Percentiles rank a stretch among this genome's conserved stretches.
Evolutionary conservation across 2,797 vertebrate species (phyloP).

Genomic region (Halcyon smyrnensis): DNA sequence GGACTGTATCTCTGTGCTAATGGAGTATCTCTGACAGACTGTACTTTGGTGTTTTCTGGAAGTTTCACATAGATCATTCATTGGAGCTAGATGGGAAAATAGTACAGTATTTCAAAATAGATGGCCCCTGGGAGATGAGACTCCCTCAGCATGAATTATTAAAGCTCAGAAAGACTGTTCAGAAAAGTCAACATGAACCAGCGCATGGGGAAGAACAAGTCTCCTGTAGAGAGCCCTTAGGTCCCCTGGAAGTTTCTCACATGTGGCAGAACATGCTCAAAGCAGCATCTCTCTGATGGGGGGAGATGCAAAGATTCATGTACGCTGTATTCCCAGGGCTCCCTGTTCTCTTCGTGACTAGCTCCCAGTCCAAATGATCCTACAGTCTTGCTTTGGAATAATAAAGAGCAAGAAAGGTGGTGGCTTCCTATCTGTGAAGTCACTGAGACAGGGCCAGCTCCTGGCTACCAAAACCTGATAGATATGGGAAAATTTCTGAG

Average conservation of each 20-base stretch:
- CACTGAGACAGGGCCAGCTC: not conserved
- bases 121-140: conserved; percentile 10
- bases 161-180: conserved; percentile 49
- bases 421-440: not conserved
- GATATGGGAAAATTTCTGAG: not conserved
- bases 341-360: not conserved
- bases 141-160: conserved; percentile 57
- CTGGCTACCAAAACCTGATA: not conserved
- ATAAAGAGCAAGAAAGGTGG: not conserved
- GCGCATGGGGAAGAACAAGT: not conserved
- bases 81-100: conserved; percentile 20
- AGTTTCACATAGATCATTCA: conserved; percentile 19
- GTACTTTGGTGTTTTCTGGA: not conserved
- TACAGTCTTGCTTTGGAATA: not conserved
- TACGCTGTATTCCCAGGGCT: not conserved
- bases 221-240: conserved; percentile 22
- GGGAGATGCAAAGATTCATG: not conserved
- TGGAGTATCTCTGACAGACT: conserved; percentile 2
- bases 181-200: conserved; percentile 61
- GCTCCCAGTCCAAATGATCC: not conserved
- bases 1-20: not conserved
- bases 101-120: conserved; percentile 35
- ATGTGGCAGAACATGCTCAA: conserved; percentile 17
- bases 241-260: conserved; percentile 44
- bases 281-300: conserved; percentile 37